Evolutionary conservation across 2,797 vertebrate genomes (phyloP).

Genomic region (Cheirogaleus major): DNA sequence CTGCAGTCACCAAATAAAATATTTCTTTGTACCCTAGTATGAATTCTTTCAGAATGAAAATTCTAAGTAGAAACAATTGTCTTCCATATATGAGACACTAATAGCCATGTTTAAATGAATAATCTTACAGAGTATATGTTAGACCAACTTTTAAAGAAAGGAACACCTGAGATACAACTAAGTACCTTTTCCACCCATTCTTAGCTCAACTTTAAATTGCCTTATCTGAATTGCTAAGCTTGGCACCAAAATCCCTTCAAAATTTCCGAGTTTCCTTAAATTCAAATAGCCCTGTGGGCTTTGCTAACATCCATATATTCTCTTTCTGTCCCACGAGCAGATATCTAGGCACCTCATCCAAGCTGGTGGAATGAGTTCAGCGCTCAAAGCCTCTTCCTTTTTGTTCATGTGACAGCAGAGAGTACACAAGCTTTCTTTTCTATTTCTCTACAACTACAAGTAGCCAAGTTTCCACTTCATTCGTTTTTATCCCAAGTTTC

Average conservation of each 20-base stretch:
- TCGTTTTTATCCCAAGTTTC: conserved; percentile 21
- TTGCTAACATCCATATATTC: background rate
- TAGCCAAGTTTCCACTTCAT: conserved; percentile 20
- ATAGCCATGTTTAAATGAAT: background rate
- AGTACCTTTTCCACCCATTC: background rate
- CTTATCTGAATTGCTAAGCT: conserved; percentile 17
- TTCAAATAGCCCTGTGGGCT: background rate
- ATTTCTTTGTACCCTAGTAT: background rate
- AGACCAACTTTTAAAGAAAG: conserved; percentile 27
- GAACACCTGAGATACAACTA: background rate
- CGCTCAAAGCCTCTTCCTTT: background rate
- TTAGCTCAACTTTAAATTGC: conserved; percentile 30
- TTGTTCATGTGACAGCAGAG: conserved; percentile 12
- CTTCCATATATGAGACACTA: background rate
- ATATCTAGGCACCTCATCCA: background rate
- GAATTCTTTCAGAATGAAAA: conserved; percentile 22
- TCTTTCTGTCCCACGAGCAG: background rate
- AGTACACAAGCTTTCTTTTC: background rate
- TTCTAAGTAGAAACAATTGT: conserved; percentile 23
- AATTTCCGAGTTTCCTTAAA: background rate
- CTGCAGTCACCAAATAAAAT: background rate
- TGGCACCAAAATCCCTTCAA: conserved; percentile 18
- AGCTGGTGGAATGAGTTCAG: background rate
- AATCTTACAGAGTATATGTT: conserved; percentile 12
- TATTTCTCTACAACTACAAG: background rate